phyloP scores from a whole-genome alignment of 2,113 vertebrate species.

The Naja naja region DNA sequence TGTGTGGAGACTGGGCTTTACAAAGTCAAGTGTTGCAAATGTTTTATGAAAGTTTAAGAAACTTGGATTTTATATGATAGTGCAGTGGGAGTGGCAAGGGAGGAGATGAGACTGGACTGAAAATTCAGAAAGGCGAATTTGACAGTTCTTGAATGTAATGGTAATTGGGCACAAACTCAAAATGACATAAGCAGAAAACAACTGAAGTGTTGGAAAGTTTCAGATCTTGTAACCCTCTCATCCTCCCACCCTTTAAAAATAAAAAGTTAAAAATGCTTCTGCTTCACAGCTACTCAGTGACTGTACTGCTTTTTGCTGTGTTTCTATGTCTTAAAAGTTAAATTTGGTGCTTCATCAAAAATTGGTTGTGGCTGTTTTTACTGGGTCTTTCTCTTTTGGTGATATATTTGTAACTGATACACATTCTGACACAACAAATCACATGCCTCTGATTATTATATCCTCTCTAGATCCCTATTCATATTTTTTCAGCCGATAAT shows the following conservation, averaged over 20 bases:
- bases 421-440: neutral
- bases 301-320: slow-evolving; percentile 47
- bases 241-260: slow-evolving; percentile 41
- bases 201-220: neutral
- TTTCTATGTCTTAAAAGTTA: slow-evolving; percentile 59
- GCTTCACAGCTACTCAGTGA: slow-evolving; percentile 59
- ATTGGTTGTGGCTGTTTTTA: neutral
- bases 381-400: neutral
- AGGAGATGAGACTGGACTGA: slow-evolving; percentile 19
- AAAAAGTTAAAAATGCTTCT: slow-evolving; percentile 69
- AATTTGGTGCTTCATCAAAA: accelerated
- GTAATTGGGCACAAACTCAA: slow-evolving; percentile 45
- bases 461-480: slow-evolving; percentile 1
- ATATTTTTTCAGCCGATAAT: slow-evolving; percentile 18
- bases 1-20: slow-evolving; percentile 37
- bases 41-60: neutral
- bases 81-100: slow-evolving; percentile 18
- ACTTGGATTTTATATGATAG: neutral
- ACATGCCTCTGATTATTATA: neutral
- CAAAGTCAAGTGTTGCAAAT: slow-evolving; percentile 29
- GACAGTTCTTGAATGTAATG: slow-evolving; percentile 63
- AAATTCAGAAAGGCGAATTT: slow-evolving; percentile 29
- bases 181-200: neutral
- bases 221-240: slow-evolving; percentile 37
- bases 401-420: slow-evolving; percentile 3